These are phyloP conservation scores for Aphis craccivora DNA, from an alignment of 1,140 invertebrate genomes.

Conservation along the genomic window DNA sequence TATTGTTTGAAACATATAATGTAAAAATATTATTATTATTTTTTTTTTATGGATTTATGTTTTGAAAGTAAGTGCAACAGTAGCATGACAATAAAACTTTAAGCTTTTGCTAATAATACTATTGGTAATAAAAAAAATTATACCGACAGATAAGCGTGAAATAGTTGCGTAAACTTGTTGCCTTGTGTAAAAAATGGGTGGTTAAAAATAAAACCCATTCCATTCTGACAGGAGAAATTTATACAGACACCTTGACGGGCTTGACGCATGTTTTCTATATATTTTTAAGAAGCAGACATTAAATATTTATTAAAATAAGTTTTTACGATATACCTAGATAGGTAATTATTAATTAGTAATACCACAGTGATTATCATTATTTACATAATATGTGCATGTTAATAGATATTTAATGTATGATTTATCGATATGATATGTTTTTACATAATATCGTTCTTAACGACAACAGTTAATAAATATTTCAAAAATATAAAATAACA, in stretches of 20 bases:
- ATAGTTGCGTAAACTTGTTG: not conserved
- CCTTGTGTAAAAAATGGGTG: not conserved
- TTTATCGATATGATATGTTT: not conserved
- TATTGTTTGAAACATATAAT: not conserved
- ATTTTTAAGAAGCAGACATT: not conserved
- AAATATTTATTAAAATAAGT: not conserved
- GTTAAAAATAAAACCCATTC: conserved; percentile 1
- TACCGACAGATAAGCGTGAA: not conserved
- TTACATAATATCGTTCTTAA: not conserved
- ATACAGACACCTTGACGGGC: not conserved
- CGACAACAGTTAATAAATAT: not conserved
- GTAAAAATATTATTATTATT: not conserved
- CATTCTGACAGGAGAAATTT: not conserved
- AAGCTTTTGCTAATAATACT: not conserved
- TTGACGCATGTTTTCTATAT: not conserved
- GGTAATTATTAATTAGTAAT: not conserved
- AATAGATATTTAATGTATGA: not conserved
- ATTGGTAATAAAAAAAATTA: not conserved
- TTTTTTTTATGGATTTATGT: not conserved
- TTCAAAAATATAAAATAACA: not conserved
- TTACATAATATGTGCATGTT: not conserved
- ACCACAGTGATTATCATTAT: not conserved
- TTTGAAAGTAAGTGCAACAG: not conserved
- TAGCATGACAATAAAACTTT: not conserved
- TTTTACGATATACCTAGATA: not conserved